A percentile compares a stretch with the other conserved stretches of the same genome.
Evolutionary conservation across 2,888 invertebrate species (phyloP).

Genomic region (Plebejus melissa): DNA sequence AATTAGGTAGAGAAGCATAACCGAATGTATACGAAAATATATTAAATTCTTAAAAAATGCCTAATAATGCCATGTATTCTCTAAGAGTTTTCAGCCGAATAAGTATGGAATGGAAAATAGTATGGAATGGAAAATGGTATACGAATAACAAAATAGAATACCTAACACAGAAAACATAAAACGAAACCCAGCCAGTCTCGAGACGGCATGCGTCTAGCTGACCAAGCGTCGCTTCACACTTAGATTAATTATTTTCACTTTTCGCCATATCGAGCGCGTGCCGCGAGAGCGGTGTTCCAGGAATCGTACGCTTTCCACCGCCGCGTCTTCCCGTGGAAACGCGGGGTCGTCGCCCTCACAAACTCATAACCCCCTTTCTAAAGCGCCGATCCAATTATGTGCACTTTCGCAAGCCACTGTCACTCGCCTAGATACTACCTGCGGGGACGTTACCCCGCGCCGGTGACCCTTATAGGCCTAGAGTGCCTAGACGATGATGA

Average conservation of each 20-base stretch:
- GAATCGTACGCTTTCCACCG: conserved; percentile 70
- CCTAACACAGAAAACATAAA: neutral
- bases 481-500: neutral
- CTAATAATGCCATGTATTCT: too few relatives aligned
- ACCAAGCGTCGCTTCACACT: conserved; percentile 16
- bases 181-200: neutral
- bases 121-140: neutral
- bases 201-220: neutral
- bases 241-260: conserved; percentile 57
- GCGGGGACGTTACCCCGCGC: conserved; percentile 14
- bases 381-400: conserved; percentile 79
- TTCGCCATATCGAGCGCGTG: conserved; percentile 55
- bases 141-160: neutral
- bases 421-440: conserved; percentile 75
- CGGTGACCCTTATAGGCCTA: conserved; percentile 17
- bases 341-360: conserved; percentile 77
- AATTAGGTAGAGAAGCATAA: too few relatives aligned
- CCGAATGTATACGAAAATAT: too few relatives aligned
- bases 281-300: conserved; percentile 64
- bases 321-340: conserved; percentile 75
- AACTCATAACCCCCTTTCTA: conserved; percentile 80
- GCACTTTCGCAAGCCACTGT: conserved; percentile 79
- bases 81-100: too few relatives aligned
- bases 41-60: too few relatives aligned
- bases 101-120: neutral